phyloP scores from a whole-genome alignment of 2,797 vertebrate species.

The Myripristis murdjan region DNA sequence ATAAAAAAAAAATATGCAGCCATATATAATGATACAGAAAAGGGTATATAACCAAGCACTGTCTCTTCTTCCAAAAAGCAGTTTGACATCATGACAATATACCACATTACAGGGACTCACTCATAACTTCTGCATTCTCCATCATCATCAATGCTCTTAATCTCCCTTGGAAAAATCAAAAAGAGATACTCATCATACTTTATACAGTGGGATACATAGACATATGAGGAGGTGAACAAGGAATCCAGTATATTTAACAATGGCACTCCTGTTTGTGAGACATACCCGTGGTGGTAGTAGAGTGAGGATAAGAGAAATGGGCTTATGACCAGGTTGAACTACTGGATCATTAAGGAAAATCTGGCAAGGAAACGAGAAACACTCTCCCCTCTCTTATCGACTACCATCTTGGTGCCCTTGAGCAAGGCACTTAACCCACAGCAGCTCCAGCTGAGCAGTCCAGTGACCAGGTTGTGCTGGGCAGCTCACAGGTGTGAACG shows the following conservation, averaged over 20 bases:
- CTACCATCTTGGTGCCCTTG: constrained; percentile 2
- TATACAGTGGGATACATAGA: constrained; percentile 4
- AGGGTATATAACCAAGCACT: constrained; percentile 20
- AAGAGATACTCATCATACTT: constrained; percentile 9
- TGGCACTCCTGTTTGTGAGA: not conserved
- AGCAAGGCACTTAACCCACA: constrained; percentile 12
- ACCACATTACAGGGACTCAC: constrained; percentile 11
- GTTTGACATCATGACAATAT: constrained; percentile 56
- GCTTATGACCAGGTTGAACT: not conserved
- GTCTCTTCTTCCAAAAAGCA: constrained; percentile 34
- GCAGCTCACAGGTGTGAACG: not conserved
- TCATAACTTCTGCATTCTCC: constrained; percentile 22
- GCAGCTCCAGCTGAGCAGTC: not conserved
- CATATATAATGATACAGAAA: constrained; percentile 32
- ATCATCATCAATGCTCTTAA: constrained; percentile 20
- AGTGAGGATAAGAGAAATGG: too few relatives aligned
- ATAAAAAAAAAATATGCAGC: constrained; percentile 60
- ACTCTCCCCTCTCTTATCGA: not conserved
- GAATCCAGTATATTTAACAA: not conserved
- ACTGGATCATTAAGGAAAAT: not conserved
- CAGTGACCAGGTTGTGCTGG: not conserved
- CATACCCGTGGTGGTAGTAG: too few relatives aligned
- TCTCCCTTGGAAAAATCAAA: constrained; percentile 12
- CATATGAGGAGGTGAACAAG: not conserved
- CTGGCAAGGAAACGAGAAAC: not conserved